Conservation (phyloP, 1,140 invertebrate species). For the Gonioctena quinquepunctata region DNA sequence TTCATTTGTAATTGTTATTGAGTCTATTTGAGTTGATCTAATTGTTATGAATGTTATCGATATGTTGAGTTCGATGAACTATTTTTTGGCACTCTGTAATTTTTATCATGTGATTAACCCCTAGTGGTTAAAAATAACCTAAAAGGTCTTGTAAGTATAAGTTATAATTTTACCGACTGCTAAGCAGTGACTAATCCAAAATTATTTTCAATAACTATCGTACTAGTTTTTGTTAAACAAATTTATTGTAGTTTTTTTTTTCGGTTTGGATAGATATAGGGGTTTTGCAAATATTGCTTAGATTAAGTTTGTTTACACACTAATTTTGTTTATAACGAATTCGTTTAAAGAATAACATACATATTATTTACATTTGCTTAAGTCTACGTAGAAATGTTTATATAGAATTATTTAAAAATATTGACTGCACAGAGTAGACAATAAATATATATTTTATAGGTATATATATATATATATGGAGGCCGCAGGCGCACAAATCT, state of each 20-base stretch:
- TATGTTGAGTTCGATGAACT: background rate
- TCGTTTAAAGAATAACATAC: slow-evolving; percentile 24
- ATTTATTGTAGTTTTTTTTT: slow-evolving; percentile 42
- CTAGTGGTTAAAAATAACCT: slow-evolving; percentile 45
- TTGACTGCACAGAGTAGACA: slow-evolving; percentile 51
- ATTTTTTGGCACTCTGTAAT: background rate
- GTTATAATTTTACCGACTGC: slow-evolving; percentile 39
- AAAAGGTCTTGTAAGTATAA: slow-evolving; percentile 39
- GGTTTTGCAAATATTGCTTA: slow-evolving; percentile 44
- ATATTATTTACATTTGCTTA: slow-evolving; percentile 9
- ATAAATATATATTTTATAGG: slow-evolving; percentile 35
- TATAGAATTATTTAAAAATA: slow-evolving; percentile 36
- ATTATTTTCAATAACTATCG: slow-evolving; percentile 36
- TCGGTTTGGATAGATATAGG: slow-evolving; percentile 42
- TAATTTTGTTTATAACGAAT: slow-evolving; percentile 42
- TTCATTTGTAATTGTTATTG: too few species aligned
- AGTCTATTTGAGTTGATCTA: too few species aligned
- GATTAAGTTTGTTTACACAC: slow-evolving; percentile 3
- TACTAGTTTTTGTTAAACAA: slow-evolving; percentile 41
- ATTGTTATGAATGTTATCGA: too few species aligned
- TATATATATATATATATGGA: slow-evolving; percentile 34
- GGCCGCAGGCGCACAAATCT: slow-evolving; percentile 44
- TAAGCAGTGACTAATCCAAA: slow-evolving; percentile 43
- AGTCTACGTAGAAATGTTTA: slow-evolving; percentile 38
- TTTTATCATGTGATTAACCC: slow-evolving; percentile 51